phyloP scores from a whole-genome alignment of 2,113 vertebrate species.

The Cervus canadensis region DNA sequence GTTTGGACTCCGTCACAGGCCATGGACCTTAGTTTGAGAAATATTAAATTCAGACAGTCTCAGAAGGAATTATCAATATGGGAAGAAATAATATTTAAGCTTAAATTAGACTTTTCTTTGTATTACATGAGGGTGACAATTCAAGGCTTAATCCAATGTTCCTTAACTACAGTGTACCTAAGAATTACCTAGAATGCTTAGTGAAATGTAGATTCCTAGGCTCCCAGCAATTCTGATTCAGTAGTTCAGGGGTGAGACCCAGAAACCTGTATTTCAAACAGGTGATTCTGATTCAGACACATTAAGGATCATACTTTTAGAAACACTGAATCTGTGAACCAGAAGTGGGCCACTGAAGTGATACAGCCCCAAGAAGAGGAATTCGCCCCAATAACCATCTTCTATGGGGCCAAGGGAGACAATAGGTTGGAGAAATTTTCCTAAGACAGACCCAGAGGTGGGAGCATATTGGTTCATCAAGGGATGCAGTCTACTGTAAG shows the following conservation, averaged over 20 bases:
- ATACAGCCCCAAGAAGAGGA: background rate
- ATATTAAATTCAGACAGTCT: background rate
- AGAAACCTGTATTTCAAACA: background rate
- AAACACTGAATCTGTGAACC: constrained; percentile 1
- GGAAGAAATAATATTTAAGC: constrained; percentile 26
- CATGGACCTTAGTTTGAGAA: background rate
- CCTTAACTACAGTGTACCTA: background rate
- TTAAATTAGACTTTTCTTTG: constrained; percentile 23
- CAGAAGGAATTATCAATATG: background rate
- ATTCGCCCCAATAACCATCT: background rate
- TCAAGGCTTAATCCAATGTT: constrained; percentile 9
- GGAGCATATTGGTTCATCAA: background rate
- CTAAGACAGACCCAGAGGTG: background rate
- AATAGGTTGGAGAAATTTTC: background rate
- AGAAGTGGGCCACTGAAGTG: background rate
- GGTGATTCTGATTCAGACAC: background rate
- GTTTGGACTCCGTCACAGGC: background rate
- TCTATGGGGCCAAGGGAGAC: background rate
- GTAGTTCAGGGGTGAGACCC: background rate
- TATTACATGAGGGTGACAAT: background rate
- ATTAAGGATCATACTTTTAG: background rate
- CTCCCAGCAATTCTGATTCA: background rate
- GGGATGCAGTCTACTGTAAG: background rate
- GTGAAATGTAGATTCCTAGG: background rate
- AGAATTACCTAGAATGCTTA: background rate